These are phyloP conservation scores for Mugil cephalus DNA, from an alignment of 2,113 vertebrate species.

Conservation along the genomic window DNA sequence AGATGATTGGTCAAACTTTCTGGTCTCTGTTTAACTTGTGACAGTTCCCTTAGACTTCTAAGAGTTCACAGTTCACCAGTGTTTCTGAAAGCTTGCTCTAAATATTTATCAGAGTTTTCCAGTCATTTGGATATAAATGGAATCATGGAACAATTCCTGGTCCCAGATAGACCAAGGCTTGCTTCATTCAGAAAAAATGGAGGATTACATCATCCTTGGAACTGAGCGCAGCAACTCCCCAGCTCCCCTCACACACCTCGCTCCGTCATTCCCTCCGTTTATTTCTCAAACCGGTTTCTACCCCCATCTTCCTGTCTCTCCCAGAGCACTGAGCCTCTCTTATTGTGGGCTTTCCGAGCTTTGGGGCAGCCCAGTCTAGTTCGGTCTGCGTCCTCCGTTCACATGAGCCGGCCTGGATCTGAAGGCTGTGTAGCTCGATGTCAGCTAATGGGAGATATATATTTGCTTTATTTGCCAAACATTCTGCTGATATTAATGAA, in stretches of 20 bases:
- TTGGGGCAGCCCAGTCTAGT: too few relatives aligned
- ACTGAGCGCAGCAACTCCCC: conserved; percentile 50
- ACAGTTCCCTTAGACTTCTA: not conserved
- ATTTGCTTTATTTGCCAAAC: too few relatives aligned
- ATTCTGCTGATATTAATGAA: too few relatives aligned
- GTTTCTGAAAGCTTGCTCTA: not conserved
- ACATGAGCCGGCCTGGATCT: too few relatives aligned
- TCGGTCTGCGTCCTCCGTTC: too few relatives aligned
- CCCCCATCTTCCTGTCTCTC: not conserved
- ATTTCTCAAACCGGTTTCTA: conserved; percentile 1
- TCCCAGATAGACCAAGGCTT: conserved; percentile 36
- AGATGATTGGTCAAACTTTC: not conserved
- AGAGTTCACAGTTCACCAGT: not conserved
- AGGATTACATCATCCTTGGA: conserved; percentile 63
- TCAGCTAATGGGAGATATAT: too few relatives aligned
- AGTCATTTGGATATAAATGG: conserved; percentile 40
- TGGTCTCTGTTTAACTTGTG: not conserved
- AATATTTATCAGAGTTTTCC: conserved; percentile 36
- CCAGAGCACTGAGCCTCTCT: not conserved
- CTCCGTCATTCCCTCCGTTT: conserved; percentile 14
- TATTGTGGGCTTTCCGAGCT: not conserved
- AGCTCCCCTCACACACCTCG: conserved; percentile 29
- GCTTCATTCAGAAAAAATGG: conserved; percentile 68
- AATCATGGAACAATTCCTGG: conserved; percentile 55
- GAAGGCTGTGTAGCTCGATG: too few relatives aligned